Conservation (phyloP, 2,888 invertebrate genomes). For the Koerneria pararmatus region DNA sequence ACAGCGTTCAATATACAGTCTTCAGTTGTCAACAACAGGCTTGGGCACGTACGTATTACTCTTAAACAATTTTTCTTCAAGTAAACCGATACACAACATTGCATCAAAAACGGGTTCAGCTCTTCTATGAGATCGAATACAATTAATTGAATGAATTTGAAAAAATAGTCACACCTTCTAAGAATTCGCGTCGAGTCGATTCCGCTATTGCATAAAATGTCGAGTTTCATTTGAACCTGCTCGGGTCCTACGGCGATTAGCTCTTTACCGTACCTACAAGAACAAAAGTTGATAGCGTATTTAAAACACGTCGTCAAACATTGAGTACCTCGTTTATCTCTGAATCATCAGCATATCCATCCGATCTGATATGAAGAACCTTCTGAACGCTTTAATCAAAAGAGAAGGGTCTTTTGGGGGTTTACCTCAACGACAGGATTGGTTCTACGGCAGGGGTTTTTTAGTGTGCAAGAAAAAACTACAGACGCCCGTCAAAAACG, state of each 20-base stretch:
- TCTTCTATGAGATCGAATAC: neutral
- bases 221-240: conserved; percentile 25
- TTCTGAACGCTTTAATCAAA: no score
- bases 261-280: conserved; percentile 30
- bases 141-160: neutral
- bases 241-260: conserved; percentile 26
- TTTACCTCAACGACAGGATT: no score
- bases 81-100: neutral
- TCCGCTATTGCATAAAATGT: conserved; percentile 30
- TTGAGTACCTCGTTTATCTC: no score
- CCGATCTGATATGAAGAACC: no score
- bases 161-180: conserved; percentile 13
- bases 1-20: conserved; percentile 32
- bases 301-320: no score
- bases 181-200: conserved; percentile 24
- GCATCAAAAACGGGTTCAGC: neutral
- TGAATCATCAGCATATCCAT: no score
- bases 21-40: conserved; percentile 33
- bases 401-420: no score
- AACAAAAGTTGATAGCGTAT: no score
- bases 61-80: neutral
- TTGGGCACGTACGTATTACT: conserved; percentile 31
- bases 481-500: no score
- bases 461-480: no score
- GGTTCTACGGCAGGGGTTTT: no score